Conservation (phyloP, 2,797 vertebrate species). For the Pelobates cultripes region DNA sequence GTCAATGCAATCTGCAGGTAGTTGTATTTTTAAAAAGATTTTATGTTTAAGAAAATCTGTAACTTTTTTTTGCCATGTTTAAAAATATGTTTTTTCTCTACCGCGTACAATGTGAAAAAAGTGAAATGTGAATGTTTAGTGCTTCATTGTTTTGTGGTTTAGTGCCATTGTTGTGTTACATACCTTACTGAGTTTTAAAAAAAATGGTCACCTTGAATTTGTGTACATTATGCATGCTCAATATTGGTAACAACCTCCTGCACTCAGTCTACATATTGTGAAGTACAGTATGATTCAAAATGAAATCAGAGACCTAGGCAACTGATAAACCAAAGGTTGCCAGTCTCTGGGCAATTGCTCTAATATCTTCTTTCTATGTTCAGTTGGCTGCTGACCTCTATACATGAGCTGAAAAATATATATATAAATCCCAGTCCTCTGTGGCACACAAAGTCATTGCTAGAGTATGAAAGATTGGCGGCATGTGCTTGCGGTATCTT, state of each 20-base stretch:
- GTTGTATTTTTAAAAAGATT: too few species aligned
- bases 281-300: background rate
- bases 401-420: background rate
- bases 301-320: background rate
- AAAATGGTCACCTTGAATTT: background rate
- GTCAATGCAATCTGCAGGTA: too few species aligned
- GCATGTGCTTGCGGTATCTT: constrained; percentile 13
- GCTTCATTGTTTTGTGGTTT: too few species aligned
- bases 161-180: too few species aligned
- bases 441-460: constrained; percentile 11
- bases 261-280: background rate
- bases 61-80: too few species aligned
- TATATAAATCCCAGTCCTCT: background rate
- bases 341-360: background rate
- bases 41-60: too few species aligned
- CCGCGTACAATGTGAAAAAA: too few species aligned
- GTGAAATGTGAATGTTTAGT: too few species aligned
- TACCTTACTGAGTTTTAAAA: too few species aligned
- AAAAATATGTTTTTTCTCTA: too few species aligned
- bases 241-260: background rate
- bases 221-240: background rate
- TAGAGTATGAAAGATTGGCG: constrained; percentile 17
- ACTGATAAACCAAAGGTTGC: background rate
- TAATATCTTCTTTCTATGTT: background rate
- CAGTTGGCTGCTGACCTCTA: background rate